phyloP scores from a whole-genome alignment of 2,888 invertebrate species.

The Halictus ligatus region DNA sequence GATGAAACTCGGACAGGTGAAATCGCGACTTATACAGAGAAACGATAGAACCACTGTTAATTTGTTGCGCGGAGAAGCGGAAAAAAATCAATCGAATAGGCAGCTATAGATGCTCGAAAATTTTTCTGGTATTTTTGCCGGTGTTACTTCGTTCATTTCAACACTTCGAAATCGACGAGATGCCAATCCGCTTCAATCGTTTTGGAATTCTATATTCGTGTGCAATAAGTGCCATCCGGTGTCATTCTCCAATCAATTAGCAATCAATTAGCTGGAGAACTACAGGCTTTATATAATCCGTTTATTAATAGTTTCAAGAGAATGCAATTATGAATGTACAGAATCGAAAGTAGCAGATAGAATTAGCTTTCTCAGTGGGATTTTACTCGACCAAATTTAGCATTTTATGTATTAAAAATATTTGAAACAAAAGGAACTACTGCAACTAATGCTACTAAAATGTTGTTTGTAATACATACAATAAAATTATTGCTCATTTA shows the following conservation, averaged over 20 bases:
- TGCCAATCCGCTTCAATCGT: neutral
- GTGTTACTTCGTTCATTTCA: neutral
- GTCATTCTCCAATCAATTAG: neutral
- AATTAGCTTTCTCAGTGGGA: too few relatives aligned
- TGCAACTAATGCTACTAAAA: neutral
- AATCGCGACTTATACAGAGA: neutral
- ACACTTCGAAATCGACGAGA: neutral
- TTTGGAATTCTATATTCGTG: neutral
- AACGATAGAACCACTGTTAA: neutral
- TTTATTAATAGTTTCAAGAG: neutral
- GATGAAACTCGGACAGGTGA: neutral
- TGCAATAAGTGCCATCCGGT: neutral
- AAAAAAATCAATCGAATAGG: neutral
- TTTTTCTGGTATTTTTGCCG: neutral
- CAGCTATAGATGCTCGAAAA: neutral
- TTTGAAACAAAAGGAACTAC: neutral
- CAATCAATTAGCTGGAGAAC: neutral
- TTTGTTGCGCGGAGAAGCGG: neutral
- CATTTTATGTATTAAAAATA: neutral
- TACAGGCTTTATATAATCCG: neutral
- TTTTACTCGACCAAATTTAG: neutral
- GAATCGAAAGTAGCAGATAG: too few relatives aligned
- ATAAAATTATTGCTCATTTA: too few relatives aligned
- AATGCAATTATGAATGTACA: too few relatives aligned
- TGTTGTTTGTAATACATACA: too few relatives aligned